Evolutionary conservation across 2,888 invertebrate species (phyloP).

Genomic region (Phoenoteleia sp.): DNA sequence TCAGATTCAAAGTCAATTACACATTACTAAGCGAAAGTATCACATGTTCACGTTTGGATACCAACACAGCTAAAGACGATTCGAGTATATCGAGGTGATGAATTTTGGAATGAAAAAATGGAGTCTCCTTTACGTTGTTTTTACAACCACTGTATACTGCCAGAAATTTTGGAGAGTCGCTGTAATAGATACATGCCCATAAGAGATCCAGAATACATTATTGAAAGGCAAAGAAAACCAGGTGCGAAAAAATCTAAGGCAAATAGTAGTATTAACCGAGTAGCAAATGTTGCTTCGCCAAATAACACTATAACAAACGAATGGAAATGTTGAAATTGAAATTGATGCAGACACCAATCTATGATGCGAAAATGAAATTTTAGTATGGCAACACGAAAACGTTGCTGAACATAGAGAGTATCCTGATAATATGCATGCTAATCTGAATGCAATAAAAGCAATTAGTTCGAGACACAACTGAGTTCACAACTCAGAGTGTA

Average conservation of each 20-base stretch:
- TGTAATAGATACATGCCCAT: neutral
- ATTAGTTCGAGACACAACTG: slow-evolving; percentile 18
- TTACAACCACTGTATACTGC: slow-evolving; percentile 7
- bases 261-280: too few species aligned
- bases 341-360: too few species aligned
- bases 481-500: neutral
- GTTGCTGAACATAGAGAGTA: neutral
- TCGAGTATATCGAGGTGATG: neutral
- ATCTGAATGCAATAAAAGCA: neutral
- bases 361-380: slow-evolving; percentile 13
- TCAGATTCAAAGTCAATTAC: slow-evolving; percentile 12
- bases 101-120: neutral
- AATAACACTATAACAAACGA: too few species aligned
- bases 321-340: too few species aligned
- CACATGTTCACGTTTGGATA: neutral
- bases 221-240: neutral
- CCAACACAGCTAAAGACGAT: neutral
- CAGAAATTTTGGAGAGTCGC: slow-evolving; percentile 2
- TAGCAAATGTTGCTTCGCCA: too few species aligned
- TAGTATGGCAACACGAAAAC: neutral
- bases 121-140: neutral
- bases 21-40: neutral
- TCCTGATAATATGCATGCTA: neutral
- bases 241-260: too few species aligned
- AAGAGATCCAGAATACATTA: neutral